A percentile compares a stretch with the other conserved stretches of the same genome.
Evolutionary conservation across 2,797 vertebrate species (phyloP).

Genomic region (Gymnocypris eckloni): DNA sequence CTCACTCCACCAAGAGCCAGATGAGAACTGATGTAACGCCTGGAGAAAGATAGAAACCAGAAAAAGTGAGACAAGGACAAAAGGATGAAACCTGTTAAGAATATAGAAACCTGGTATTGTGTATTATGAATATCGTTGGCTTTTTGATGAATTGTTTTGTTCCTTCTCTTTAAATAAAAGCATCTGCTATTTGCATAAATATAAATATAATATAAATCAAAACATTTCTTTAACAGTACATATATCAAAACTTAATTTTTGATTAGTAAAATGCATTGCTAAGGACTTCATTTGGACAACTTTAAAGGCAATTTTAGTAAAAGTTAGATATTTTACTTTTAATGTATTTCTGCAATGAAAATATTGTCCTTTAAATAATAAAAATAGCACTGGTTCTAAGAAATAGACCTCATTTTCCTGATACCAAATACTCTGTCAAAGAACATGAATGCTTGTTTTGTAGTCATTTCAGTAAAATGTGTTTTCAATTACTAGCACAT

Average conservation of each 20-base stretch:
- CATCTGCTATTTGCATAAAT: background rate
- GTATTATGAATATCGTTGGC: background rate
- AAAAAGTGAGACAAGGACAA: background rate
- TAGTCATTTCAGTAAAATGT: constrained; percentile 16
- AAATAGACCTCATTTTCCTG: background rate
- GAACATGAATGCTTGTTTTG: background rate
- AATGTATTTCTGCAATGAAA: background rate
- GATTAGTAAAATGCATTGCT: background rate
- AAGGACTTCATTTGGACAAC: background rate
- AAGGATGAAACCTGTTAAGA: background rate
- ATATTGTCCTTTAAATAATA: background rate
- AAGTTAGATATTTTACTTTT: background rate
- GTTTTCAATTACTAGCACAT: constrained; percentile 29
- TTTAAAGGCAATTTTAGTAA: background rate
- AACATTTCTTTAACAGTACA: background rate
- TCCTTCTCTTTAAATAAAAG: background rate
- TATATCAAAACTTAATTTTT: background rate
- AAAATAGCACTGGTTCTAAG: background rate
- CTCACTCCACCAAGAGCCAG: constrained; percentile 93
- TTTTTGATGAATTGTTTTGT: background rate
- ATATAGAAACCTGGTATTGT: background rate
- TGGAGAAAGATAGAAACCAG: constrained; percentile 56
- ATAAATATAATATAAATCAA: background rate
- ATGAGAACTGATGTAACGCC: constrained; percentile 77
- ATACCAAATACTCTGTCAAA: background rate